phyloP scores from a whole-genome alignment of 2,888 invertebrate genomes.

The Sinohyriopsis cumingii region DNA sequence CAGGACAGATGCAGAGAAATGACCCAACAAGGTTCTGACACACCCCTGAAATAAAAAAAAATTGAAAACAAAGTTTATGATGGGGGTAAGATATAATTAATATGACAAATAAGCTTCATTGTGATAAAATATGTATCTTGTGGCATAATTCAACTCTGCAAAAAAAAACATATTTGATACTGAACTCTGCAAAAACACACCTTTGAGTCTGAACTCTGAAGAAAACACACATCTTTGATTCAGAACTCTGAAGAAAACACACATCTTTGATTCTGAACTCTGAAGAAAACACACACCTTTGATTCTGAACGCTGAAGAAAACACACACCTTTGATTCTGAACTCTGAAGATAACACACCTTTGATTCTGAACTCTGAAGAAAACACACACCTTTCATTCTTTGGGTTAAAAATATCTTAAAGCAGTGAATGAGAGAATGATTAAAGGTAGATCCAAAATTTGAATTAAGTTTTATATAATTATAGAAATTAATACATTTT shows the following conservation, averaged over 20 bases:
- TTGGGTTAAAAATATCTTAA: background rate
- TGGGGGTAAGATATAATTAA: no score
- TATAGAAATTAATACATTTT: no score
- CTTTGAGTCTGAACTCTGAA: background rate
- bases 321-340: background rate
- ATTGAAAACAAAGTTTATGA: background rate
- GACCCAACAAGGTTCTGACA: conserved; percentile 51
- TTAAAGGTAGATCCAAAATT: no score
- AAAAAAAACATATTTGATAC: background rate
- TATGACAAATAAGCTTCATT: background rate
- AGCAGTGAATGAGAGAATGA: background rate
- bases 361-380: background rate
- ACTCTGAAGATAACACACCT: background rate
- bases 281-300: no score
- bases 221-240: background rate
- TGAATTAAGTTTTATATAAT: no score
- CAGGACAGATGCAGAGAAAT: conserved; percentile 53
- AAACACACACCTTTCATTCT: background rate
- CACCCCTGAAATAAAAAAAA: conserved; percentile 27
- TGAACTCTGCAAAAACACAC: no score
- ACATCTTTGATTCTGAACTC: no score
- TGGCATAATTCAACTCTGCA: no score
- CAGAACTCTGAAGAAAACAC: background rate
- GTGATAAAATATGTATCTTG: no score
- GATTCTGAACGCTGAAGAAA: background rate